These are phyloP conservation scores for Camponotus floridanus DNA, from an alignment of 1,140 invertebrate genomes.

Conservation along the genomic window DNA sequence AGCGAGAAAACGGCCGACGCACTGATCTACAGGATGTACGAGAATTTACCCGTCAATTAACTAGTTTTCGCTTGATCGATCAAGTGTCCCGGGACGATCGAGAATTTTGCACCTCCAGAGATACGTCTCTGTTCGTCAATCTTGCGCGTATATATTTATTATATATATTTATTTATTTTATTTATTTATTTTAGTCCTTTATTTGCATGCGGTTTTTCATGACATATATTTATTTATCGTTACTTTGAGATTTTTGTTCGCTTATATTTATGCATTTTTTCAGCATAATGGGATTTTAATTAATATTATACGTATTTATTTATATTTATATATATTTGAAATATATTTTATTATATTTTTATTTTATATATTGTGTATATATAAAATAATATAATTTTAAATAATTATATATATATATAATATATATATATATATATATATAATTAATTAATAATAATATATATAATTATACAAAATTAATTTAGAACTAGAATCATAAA, in stretches of 20 bases:
- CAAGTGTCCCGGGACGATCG: not conserved
- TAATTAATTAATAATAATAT: too few relatives aligned
- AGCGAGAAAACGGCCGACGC: constrained; percentile 81
- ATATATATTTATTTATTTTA: not conserved
- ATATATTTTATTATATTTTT: too few relatives aligned
- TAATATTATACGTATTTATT: not conserved
- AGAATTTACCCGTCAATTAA: constrained; percentile 77
- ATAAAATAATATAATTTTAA: too few relatives aligned
- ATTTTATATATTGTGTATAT: too few relatives aligned
- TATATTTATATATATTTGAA: too few relatives aligned
- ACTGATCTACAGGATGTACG: constrained; percentile 84
- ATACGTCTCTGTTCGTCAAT: not conserved
- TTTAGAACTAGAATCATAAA: too few relatives aligned
- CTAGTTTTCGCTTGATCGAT: not conserved
- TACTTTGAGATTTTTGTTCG: constrained; percentile 9
- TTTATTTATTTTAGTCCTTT: not conserved
- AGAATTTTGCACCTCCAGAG: not conserved
- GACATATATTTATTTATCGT: constrained; percentile 32
- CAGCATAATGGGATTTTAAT: not conserved
- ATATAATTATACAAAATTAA: too few relatives aligned
- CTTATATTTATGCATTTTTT: not conserved
- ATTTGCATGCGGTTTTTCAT: not conserved
- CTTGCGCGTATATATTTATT: not conserved
- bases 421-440: too few relatives aligned
- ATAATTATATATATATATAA: too few relatives aligned